Conservation (phyloP, 1,140 invertebrate species). For the Hylyphantes graminicola region DNA sequence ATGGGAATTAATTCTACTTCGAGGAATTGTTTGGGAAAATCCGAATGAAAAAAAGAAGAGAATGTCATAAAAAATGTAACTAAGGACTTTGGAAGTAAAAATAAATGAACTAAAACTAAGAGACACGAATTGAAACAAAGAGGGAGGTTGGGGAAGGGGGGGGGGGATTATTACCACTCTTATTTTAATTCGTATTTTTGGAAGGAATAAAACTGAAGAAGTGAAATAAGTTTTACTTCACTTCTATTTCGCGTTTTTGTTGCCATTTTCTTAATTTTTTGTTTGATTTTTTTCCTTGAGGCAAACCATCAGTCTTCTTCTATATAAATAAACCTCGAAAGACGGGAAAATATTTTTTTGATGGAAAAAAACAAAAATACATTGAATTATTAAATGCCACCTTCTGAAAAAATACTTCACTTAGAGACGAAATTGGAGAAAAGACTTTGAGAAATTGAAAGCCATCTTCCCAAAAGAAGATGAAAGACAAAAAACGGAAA, state of each 20-base stretch:
- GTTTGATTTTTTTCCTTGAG: conserved; percentile 17
- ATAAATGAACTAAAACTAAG: conserved; percentile 26
- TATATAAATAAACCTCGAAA: conserved; percentile 31
- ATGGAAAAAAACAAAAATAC: conserved; percentile 18
- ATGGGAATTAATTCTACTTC: conserved; percentile 52
- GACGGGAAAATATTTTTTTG: conserved; percentile 1
- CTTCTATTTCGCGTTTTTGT: conserved; percentile 1
- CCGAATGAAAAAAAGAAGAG: conserved; percentile 9
- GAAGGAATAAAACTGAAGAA: conserved; percentile 21
- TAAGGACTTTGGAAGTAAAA: conserved; percentile 12
- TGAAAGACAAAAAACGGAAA: conserved; percentile 32
- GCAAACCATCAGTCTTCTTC: conserved; percentile 17
- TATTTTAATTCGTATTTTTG: not conserved
- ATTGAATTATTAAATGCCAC: conserved; percentile 59
- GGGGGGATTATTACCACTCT: not conserved
- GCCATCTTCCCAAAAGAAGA: conserved; percentile 39
- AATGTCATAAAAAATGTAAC: conserved; percentile 43
- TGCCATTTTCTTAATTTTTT: not conserved
- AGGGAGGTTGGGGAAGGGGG: not conserved
- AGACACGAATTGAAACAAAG: not conserved
- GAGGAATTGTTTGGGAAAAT: conserved; percentile 36
- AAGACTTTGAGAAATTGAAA: conserved; percentile 60
- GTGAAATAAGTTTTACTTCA: conserved; percentile 33
- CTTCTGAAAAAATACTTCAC: conserved; percentile 53
- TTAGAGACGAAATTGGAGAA: conserved; percentile 58